These are phyloP conservation scores for Baccha elongata DNA, from an alignment of 2,888 invertebrate genomes.

Conservation along the genomic window DNA sequence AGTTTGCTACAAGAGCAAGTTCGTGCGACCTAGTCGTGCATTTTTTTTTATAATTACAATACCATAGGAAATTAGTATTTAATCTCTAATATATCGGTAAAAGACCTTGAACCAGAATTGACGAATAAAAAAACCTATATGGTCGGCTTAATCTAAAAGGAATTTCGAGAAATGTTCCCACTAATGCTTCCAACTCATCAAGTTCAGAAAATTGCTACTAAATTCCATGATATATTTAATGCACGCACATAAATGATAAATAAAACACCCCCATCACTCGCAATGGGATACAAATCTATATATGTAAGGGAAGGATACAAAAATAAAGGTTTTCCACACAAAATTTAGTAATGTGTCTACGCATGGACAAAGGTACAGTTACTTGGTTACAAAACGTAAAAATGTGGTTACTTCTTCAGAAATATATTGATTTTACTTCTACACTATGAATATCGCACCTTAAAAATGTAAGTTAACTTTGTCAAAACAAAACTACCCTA, in stretches of 20 bases:
- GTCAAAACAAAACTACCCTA: constrained; percentile 42
- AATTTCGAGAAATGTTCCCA: too few species aligned
- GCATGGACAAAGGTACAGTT: constrained; percentile 49
- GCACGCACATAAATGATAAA: constrained; percentile 4
- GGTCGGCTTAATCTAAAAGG: too few species aligned
- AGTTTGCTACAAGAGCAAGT: too few species aligned
- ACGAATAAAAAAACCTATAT: too few species aligned
- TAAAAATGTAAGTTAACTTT: constrained; percentile 10
- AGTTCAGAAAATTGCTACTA: constrained; percentile 12
- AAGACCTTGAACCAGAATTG: too few species aligned
- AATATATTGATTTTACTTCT: constrained; percentile 54
- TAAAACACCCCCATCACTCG: neutral
- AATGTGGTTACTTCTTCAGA: constrained; percentile 52
- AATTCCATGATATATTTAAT: neutral
- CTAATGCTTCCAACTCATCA: constrained; percentile 6
- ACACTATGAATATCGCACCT: constrained; percentile 6
- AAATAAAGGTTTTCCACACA: constrained; percentile 10
- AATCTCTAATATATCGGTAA: too few species aligned
- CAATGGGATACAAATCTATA: neutral
- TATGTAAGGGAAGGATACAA: neutral
- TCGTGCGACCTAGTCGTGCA: too few species aligned
- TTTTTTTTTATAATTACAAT: too few species aligned
- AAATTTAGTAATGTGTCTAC: constrained; percentile 42
- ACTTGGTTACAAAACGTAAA: constrained; percentile 37
- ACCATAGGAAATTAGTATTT: too few species aligned